Evolutionary conservation across 64 coral and sea anemone genomes (phyloP).

Genomic region (Hydrozoanthus tunicans): DNA sequence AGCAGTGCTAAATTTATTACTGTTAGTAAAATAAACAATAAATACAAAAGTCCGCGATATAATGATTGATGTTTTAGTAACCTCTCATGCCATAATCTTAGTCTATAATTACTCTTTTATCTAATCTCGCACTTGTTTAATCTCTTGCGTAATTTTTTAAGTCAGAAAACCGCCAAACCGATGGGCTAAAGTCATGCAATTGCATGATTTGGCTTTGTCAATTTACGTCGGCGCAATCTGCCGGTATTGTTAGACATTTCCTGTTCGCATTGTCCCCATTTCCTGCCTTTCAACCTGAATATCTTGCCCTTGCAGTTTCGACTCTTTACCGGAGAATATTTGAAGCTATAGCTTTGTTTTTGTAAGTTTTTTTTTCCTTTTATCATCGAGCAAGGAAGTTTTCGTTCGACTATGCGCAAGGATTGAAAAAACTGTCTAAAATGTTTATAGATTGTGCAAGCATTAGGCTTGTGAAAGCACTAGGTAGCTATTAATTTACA

Average conservation of each 20-base stretch:
- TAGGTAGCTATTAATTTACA: constrained; percentile 11
- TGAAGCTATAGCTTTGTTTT: not conserved
- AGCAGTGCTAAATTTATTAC: not conserved
- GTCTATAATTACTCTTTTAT: constrained; percentile 27
- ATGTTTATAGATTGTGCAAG: not conserved
- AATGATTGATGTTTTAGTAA: constrained; percentile 29
- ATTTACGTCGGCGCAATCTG: not conserved
- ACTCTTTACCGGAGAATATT: not conserved
- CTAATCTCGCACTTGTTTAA: constrained; percentile 8
- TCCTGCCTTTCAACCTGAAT: constrained; percentile 32
- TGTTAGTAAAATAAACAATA: not conserved
- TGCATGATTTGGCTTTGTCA: not conserved
- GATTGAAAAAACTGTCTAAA: not conserved
- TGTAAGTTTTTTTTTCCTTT: not conserved
- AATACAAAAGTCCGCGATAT: not conserved
- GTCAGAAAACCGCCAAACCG: not conserved
- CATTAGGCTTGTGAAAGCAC: not conserved
- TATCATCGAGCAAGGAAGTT: too few relatives aligned
- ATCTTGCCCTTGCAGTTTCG: not conserved
- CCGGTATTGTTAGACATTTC: constrained; percentile 25
- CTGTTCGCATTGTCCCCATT: constrained; percentile 16
- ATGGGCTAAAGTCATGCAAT: constrained; percentile 59
- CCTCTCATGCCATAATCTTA: not conserved
- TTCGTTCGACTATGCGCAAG: not conserved
- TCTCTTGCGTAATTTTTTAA: constrained; percentile 23